Conservation (phyloP, 2,113 vertebrate genomes). For the Erythrolamprus reginae region DNA sequence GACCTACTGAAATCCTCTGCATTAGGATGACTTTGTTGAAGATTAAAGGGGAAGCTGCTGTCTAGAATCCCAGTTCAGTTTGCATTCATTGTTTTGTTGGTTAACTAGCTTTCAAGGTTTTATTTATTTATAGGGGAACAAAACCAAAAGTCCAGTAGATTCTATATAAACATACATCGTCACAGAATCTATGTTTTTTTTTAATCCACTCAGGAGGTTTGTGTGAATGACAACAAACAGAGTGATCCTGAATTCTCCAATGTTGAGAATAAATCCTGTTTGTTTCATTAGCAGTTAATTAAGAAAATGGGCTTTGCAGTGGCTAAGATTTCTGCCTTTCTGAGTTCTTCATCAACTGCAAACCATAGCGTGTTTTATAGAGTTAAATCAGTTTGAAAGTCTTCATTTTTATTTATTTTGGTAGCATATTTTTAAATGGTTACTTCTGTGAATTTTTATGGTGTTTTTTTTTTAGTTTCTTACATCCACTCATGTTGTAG, state of each 20-base stretch:
- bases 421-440: neutral
- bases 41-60: neutral
- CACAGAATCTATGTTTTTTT: neutral
- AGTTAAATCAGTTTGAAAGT: neutral
- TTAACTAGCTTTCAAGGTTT: neutral
- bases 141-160: neutral
- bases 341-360: neutral
- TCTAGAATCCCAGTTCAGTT: neutral
- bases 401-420: neutral
- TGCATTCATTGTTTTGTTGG: neutral
- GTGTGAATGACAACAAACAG: neutral
- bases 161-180: neutral
- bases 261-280: neutral
- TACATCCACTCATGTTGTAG: neutral
- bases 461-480: neutral
- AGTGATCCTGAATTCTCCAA: neutral
- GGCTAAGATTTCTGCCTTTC: neutral
- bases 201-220: neutral
- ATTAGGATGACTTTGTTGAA: neutral
- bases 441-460: neutral
- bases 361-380: neutral
- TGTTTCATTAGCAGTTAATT: neutral
- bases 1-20: neutral
- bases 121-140: neutral
- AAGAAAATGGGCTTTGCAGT: neutral